Percentiles rank a stretch among this genome's conserved stretches.
Conservation (phyloP, 2,113 vertebrate species). For the Pontoporia blainvillei region DNA sequence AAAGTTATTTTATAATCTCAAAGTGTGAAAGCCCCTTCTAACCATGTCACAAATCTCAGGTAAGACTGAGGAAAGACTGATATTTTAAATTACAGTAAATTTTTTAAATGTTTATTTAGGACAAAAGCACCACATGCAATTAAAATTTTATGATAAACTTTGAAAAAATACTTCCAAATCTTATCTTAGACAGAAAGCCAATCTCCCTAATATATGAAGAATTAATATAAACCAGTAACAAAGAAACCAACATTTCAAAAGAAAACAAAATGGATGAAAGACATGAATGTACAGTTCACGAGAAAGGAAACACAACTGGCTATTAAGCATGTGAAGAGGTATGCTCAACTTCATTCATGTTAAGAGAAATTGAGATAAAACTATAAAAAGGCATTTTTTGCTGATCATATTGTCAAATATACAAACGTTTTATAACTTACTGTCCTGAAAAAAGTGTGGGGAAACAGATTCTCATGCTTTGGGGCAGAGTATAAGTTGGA, state of each 20-base stretch:
- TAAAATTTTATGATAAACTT: neutral
- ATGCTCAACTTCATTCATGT: neutral
- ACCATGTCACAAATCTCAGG: neutral
- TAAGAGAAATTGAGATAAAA: neutral
- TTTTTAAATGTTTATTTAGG: neutral
- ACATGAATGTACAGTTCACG: neutral
- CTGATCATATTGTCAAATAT: neutral
- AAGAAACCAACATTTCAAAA: neutral
- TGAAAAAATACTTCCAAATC: neutral
- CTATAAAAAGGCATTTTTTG: neutral
- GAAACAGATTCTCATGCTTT: neutral
- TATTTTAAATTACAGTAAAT: neutral
- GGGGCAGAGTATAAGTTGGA: neutral
- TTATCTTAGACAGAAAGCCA: neutral
- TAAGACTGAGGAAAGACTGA: neutral
- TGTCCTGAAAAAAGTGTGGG: neutral
- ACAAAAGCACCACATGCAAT: neutral
- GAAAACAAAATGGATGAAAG: neutral
- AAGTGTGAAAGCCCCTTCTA: neutral
- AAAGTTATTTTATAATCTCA: neutral
- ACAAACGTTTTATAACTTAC: neutral
- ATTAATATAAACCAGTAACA: neutral
- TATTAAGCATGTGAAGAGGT: neutral
- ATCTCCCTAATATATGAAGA: neutral
- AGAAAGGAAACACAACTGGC: neutral